phyloP scores from a whole-genome alignment of 1,140 invertebrate species.

The Drosophila punjabiensis region DNA sequence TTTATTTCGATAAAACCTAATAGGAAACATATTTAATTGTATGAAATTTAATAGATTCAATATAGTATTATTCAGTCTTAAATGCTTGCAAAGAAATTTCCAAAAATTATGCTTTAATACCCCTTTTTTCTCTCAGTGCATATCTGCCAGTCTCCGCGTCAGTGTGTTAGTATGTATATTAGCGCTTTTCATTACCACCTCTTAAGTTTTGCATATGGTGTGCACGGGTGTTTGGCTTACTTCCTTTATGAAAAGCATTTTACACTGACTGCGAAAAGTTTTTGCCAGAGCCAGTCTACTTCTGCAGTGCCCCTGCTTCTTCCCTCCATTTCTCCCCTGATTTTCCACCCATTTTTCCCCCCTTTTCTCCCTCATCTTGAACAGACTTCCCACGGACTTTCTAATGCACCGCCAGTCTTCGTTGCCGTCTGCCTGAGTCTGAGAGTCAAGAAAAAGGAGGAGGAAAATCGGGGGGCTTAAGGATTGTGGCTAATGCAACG shows the following conservation, averaged over 20 bases:
- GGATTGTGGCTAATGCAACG: slow-evolving; percentile 70
- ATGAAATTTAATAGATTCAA: no score
- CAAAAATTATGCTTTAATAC: no score
- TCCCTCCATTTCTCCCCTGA: neutral
- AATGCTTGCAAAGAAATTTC: no score
- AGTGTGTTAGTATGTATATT: slow-evolving; percentile 52
- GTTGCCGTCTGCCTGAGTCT: slow-evolving; percentile 6
- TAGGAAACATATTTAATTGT: no score
- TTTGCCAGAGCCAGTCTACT: slow-evolving; percentile 45
- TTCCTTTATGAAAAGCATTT: slow-evolving; percentile 76
- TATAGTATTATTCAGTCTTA: neutral
- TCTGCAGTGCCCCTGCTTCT: neutral
- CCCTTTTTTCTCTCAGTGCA: neutral
- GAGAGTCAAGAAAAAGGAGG: slow-evolving; percentile 26
- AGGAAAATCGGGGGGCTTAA: slow-evolving; percentile 2
- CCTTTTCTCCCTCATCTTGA: slow-evolving; percentile 33
- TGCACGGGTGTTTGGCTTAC: slow-evolving; percentile 39
- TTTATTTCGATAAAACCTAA: neutral
- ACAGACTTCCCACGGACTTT: slow-evolving; percentile 82
- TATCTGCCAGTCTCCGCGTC: neutral
- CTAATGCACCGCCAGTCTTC: slow-evolving; percentile 63
- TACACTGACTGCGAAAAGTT: slow-evolving; percentile 65
- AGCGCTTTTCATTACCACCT: slow-evolving; percentile 81
- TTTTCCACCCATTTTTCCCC: neutral
- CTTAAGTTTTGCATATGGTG: slow-evolving; percentile 51